phyloP scores from a whole-genome alignment of 2,113 vertebrate species.

The Caretta caretta region DNA sequence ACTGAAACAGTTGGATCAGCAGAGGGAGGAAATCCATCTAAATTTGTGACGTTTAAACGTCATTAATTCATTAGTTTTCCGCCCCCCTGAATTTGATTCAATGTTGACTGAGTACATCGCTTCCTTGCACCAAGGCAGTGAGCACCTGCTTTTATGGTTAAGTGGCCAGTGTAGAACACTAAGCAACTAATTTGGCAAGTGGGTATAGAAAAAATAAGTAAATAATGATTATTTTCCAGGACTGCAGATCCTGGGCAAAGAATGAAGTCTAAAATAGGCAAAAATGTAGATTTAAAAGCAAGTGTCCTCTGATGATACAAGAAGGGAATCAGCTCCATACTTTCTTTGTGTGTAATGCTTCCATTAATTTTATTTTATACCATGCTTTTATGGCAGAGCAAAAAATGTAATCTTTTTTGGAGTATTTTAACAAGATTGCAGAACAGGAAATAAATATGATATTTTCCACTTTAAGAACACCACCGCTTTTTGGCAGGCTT shows the following conservation, averaged over 20 bases:
- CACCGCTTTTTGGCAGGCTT: neutral
- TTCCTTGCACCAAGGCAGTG: neutral
- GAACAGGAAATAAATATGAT: rapidly evolving
- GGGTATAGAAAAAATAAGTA: neutral
- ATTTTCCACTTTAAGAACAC: neutral
- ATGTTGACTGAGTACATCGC: neutral
- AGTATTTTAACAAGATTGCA: neutral
- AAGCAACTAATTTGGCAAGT: neutral
- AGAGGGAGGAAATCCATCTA: neutral
- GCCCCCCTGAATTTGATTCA: neutral
- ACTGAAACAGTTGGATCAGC: constrained; percentile 4
- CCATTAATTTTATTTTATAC: rapidly evolving
- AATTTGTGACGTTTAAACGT: constrained; percentile 6
- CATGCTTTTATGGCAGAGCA: neutral
- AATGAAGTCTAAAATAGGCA: too few species aligned
- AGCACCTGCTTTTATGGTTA: neutral
- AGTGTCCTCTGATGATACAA: neutral
- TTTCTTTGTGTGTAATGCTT: neutral
- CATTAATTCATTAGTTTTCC: constrained; percentile 3
- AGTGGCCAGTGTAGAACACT: neutral
- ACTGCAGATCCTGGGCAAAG: too few species aligned
- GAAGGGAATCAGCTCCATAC: neutral
- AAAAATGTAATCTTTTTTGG: neutral
- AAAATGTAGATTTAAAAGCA: neutral
- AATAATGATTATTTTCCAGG: neutral